Conservation (phyloP, 2,888 invertebrate genomes). For the Cistogaster globosa region DNA sequence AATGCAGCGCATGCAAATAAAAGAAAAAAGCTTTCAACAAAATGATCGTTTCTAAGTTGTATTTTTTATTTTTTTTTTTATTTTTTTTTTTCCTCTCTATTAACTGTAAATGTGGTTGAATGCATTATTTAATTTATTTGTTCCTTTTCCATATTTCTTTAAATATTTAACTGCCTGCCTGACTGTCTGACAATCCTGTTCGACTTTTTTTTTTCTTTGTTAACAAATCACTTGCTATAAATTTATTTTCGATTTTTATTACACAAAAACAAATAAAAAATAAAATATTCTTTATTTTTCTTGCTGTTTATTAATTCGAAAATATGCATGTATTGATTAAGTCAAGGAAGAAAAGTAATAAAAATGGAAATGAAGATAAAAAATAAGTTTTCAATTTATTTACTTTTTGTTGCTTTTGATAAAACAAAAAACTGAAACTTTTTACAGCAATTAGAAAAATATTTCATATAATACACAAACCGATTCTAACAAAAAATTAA, state of each 20-base stretch:
- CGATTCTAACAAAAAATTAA: background rate
- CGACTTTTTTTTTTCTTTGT: slow-evolving; percentile 25
- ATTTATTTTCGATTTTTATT: slow-evolving; percentile 54
- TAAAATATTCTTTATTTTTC: slow-evolving; percentile 54
- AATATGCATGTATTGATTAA: no score
- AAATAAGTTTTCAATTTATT: background rate
- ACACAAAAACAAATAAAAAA: slow-evolving; percentile 12
- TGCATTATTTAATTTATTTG: slow-evolving; percentile 49
- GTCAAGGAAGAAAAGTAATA: no score
- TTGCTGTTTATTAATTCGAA: no score
- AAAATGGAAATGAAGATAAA: background rate
- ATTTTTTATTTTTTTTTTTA: background rate
- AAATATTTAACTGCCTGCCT: slow-evolving; percentile 9
- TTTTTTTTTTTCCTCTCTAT: background rate
- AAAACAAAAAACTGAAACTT: background rate
- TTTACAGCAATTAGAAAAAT: slow-evolving; percentile 30
- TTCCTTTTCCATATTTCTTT: background rate
- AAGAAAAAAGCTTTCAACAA: slow-evolving; percentile 1
- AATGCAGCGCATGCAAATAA: slow-evolving; percentile 8
- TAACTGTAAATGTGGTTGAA: slow-evolving; percentile 49
- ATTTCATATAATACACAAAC: background rate
- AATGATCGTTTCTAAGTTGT: slow-evolving; percentile 28
- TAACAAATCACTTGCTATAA: slow-evolving; percentile 65
- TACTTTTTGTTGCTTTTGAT: background rate
- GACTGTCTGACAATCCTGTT: slow-evolving; percentile 29